Evolutionary conservation across 2,888 invertebrate species (phyloP), one percentile per base, ranked within the genome.

Genomic region (Lasioglossum villosulum): DNA sequence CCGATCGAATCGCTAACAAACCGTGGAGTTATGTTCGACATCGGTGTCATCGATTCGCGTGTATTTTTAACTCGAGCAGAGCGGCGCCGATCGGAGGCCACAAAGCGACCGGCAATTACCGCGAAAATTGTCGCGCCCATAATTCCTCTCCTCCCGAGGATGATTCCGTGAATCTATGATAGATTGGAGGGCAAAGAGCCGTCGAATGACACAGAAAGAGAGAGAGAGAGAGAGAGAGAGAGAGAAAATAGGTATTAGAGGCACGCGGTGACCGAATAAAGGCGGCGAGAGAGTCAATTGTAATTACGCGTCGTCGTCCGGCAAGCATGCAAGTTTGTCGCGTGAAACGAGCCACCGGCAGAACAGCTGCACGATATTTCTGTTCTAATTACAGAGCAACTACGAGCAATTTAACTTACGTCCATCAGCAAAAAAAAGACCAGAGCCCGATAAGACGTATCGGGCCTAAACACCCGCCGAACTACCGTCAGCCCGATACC

Each of bases 341-440:
- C 85, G 87, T 85, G 87, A 84, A 82, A 83, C 81, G 84, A 86
- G 73, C 86, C 80, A 45, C 86, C 59, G 77, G 72, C 27, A 59
- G 56, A 82, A 82, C 88, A 78, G 80, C 83, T 85, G 87, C 85
- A 37, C 82, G 78, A 83, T 83, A 74, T 80, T 75, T 84, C 82
- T 80, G 80, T 59, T 72, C 83, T 83, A 90, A 90, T 90, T 90
- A 87, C 83, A 77, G 48, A 34, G 71, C 71, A 75, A 72, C 78
- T 78, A 71, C 27, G 72, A 68, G 75, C 70, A 84, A 80, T 84
- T 84, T 80, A 84, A 63, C 71, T 59, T 48, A 72, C 80, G 75
- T 42, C 68, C 78, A 39, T 80, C 80, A 59, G 30, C 23, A 52
- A 52, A n/a, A 72, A 70, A 75, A 48, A 27, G 23, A 30, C 27